Evolutionary conservation across 35 echinoderm and acorn worm genomes (phyloP), one percentile per base, ranked within the genome.

Genomic region (Hemicentrotus pulcherrimus): DNA sequence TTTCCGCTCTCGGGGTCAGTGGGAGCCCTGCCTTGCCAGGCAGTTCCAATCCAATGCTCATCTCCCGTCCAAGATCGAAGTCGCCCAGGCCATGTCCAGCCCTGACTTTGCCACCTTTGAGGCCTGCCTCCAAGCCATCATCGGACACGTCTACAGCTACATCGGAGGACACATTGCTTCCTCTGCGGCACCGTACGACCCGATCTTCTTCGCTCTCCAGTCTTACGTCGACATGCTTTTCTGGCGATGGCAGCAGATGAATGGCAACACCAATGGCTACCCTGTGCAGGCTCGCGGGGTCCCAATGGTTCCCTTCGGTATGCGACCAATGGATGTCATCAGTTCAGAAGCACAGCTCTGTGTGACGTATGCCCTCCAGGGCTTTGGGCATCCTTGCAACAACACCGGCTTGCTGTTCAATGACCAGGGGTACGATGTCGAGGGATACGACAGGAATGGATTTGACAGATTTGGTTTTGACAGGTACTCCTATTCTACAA

Each of bases 191-290:
- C 96, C 98, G 22, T 99, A 98, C 55, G 98, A 99, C 86, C 98
- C 98, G 13, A 85, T 99, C 22, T 99, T 99, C 86, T 96, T 96
- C 48, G 95, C 97, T 7, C 48, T 99, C 18, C 98, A 99, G n/a
- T 90, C 98, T 18, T 99, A 99, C 50, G 94, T 97, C 0, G 98
- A 99, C 86, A 99, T 98, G 98, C 94, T 99, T 14, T 99, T 96
- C 94, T 98, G 97, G 98, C 91, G 95, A 0, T 99, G 98, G 98
- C 98, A 98, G 61, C 95, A 97, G 28, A 96, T 86, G 48, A 46
- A 94, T 2, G 92, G 96, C 0, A 96, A 97, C 31, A 31, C 19
- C 32, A 92, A 96, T 46, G 97, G 86, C 41, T 96, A 96, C 46
- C 97, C 98, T 47, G 50, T 88, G 24, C 95, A 96, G 88, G 94